These are phyloP conservation scores for Sipunculus nudus DNA, from an alignment of 2,888 invertebrate species.

Conservation along the genomic window DNA sequence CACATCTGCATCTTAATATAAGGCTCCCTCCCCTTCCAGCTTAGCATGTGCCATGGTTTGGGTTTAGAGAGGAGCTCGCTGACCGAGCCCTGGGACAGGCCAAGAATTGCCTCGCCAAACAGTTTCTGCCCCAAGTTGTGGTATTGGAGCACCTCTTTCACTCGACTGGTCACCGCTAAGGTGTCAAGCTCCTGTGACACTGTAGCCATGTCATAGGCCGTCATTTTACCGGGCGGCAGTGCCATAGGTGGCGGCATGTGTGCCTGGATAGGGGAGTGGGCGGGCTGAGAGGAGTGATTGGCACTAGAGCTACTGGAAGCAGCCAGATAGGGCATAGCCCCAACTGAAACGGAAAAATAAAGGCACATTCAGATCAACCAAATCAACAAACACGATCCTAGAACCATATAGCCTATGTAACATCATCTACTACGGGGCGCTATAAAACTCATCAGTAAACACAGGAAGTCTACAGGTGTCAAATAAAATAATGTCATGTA, in stretches of 20 bases:
- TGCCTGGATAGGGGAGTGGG: background rate
- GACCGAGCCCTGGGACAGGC: slow-evolving; percentile 90
- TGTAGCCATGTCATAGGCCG: slow-evolving; percentile 79
- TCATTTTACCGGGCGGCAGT: slow-evolving; percentile 64
- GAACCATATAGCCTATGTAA: too few relatives aligned
- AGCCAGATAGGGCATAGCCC: too few relatives aligned
- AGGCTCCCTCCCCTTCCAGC: slow-evolving; percentile 92
- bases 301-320: slow-evolving; percentile 1
- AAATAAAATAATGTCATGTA: too few relatives aligned
- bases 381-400: too few relatives aligned
- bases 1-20: slow-evolving; percentile 79
- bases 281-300: background rate
- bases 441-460: too few relatives aligned
- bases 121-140: slow-evolving; percentile 98
- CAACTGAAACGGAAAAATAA: too few relatives aligned
- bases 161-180: slow-evolving; percentile 93
- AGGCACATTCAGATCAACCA: too few relatives aligned
- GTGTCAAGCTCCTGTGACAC: slow-evolving; percentile 92
- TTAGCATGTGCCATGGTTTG: slow-evolving; percentile 99
- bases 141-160: slow-evolving; percentile 94
- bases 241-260: slow-evolving; percentile 2
- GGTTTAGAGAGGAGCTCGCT: slow-evolving; percentile 97
- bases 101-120: slow-evolving; percentile 97
- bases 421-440: too few relatives aligned
- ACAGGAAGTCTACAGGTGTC: too few relatives aligned